These are phyloP conservation scores for Pavo muticus DNA, from an alignment of 2,113 vertebrate genomes.

Conservation along the genomic window DNA sequence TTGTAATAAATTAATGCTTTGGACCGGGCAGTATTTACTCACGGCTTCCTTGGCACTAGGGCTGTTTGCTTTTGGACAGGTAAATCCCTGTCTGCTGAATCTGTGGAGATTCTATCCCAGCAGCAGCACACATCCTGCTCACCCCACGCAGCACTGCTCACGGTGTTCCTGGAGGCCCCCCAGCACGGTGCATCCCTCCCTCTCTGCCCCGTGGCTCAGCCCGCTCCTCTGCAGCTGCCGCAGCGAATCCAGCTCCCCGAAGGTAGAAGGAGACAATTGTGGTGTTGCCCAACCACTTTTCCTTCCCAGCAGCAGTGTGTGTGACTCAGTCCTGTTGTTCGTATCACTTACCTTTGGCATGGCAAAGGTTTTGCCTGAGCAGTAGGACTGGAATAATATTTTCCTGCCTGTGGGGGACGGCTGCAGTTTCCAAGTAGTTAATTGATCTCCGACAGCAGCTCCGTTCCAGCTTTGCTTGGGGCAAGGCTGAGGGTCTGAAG, in stretches of 20 bases:
- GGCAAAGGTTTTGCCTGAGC: neutral
- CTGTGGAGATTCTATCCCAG: neutral
- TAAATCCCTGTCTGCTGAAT: neutral
- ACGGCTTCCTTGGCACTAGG: neutral
- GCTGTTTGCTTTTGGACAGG: neutral
- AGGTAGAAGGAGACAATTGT: neutral
- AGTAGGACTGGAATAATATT: neutral
- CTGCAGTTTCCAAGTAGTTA: neutral
- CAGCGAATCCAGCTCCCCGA: neutral
- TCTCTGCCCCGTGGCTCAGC: too few relatives aligned
- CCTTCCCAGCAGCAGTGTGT: neutral
- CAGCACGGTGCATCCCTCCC: too few relatives aligned
- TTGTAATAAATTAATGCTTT: neutral
- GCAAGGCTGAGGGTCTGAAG: neutral
- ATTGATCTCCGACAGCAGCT: neutral
- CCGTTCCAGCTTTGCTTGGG: neutral
- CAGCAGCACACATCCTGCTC: too few relatives aligned
- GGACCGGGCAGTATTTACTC: neutral
- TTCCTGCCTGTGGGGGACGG: neutral
- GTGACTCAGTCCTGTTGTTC: neutral
- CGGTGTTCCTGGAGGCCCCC: too few relatives aligned
- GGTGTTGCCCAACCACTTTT: neutral
- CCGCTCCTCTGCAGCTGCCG: neutral
- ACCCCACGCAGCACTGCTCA: too few relatives aligned
- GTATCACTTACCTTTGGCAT: rapidly evolving